These are phyloP conservation scores for Cheilosia pagana DNA, from an alignment of 2,888 invertebrate genomes.

Conservation along the genomic window DNA sequence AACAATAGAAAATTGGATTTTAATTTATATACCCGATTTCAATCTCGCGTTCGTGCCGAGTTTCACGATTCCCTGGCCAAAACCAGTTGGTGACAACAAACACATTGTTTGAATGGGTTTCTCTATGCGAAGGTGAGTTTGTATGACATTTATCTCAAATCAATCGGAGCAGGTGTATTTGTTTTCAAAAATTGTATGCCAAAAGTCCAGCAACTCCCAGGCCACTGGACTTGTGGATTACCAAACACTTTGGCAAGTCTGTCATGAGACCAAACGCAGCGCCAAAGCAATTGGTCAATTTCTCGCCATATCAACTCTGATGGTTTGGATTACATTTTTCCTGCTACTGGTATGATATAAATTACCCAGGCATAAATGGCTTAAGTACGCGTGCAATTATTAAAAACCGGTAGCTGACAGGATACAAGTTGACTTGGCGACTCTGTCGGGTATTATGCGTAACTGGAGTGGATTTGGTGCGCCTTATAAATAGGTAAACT, in stretches of 20 bases:
- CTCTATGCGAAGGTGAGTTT: neutral
- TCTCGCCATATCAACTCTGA: slow-evolving; percentile 11
- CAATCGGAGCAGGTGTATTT: neutral
- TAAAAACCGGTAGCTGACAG: slow-evolving; percentile 51
- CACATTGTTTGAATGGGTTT: neutral
- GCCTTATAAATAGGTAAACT: neutral
- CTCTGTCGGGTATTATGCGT: slow-evolving; percentile 1
- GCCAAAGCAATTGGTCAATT: slow-evolving; percentile 26
- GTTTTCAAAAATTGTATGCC: neutral
- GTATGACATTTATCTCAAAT: neutral
- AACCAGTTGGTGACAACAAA: neutral
- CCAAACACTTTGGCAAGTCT: slow-evolving; percentile 32
- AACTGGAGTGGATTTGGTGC: neutral
- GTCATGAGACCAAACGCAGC: slow-evolving; percentile 7
- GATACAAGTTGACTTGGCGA: slow-evolving; percentile 22
- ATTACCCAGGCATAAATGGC: slow-evolving; percentile 13
- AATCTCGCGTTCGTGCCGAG: slow-evolving; percentile 6
- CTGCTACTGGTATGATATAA: slow-evolving; percentile 18
- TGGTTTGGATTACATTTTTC: slow-evolving; percentile 10
- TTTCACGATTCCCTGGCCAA: neutral
- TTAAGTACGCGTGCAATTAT: slow-evolving; percentile 15
- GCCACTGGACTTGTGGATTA: neutral
- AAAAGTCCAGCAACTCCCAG: neutral
- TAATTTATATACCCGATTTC: neutral
- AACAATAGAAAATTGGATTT: neutral